Base-by-base conservation (phyloP, 2,113 vertebrate species). In the Pteropus alecto region DNA sequence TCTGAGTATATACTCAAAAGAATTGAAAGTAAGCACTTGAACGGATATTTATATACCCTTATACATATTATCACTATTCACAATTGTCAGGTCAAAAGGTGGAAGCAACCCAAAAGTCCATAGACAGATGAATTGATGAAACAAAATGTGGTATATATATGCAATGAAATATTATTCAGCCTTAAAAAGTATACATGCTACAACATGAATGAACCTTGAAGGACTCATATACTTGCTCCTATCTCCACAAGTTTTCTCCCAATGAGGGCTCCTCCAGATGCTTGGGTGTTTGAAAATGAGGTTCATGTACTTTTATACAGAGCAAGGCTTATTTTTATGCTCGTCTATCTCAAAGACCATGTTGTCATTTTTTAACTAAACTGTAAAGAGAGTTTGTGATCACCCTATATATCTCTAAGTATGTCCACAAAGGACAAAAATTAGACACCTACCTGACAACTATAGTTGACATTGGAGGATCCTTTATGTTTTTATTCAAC, bases 391-490 rank as follows among this genome's bases (percentile, higher is more conserved):
- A 67, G 26, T 22, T 78, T 79, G 28, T 21, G 38, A 63, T 46
- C 38, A 41, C 43, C 35, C 21, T 74, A 13, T 78, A 10, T 63
- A 3, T 94, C 60, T 67, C 76, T 41, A 56, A 83, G 22, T 33
- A 35, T 9, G 21, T 73, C 61, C 1, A 3, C 30, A 3, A 7
- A 30, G 35, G 30, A 30, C n/a, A 26, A 65, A 87, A 60, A 7
- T 13, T 1, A 28, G 38, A 46, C 74, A 46, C 61, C 38, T 94
- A 97, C 97, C 97, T 97, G 84, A 85, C 97, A 15, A 95, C 10
- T 5, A 97, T 0, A 9, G 97, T 97, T 12, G 87, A 68, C 94
- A 90, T 79, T 0, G 84, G 96, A 8, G 89, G 89, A 7, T 93
- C 86, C 2, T 58, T 60, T 0, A 1, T 14, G 35, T 14, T 65